These are phyloP conservation scores for Nannobrachium achirus DNA, from an alignment of 2,113 vertebrate species.

Conservation along the genomic window DNA sequence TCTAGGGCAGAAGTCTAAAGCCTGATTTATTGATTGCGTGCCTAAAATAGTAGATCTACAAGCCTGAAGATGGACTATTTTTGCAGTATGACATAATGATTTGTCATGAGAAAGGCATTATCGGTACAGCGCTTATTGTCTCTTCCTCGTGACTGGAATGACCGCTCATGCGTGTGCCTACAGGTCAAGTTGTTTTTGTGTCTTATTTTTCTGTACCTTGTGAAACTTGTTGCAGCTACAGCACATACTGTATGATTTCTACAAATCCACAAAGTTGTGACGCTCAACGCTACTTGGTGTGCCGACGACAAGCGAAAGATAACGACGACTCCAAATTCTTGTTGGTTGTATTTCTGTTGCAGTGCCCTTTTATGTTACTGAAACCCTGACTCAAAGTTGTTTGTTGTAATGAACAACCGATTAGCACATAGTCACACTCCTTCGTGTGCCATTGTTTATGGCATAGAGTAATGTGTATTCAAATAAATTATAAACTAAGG, in stretches of 20 bases:
- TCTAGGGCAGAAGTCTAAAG: no score
- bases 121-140: background rate
- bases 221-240: background rate
- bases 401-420: conserved; percentile 2
- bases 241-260: background rate
- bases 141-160: background rate
- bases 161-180: conserved; percentile 26
- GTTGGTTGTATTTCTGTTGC: background rate
- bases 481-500: conserved; percentile 50
- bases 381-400: background rate
- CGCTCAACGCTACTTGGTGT: background rate
- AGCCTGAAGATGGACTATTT: no score
- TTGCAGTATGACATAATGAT: background rate
- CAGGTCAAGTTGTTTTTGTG: background rate
- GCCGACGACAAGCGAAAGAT: conserved; percentile 38
- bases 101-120: background rate
- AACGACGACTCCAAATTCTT: background rate
- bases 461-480: conserved; percentile 12
- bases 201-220: no score
- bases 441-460: conserved; percentile 1
- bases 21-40: no score
- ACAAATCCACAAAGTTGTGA: background rate
- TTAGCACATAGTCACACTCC: background rate
- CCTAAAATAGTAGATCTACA: no score
- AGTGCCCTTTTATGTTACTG: conserved; percentile 33